Base-by-base conservation (phyloP, 2,797 vertebrate genomes). In the Graptemys geographica region DNA sequence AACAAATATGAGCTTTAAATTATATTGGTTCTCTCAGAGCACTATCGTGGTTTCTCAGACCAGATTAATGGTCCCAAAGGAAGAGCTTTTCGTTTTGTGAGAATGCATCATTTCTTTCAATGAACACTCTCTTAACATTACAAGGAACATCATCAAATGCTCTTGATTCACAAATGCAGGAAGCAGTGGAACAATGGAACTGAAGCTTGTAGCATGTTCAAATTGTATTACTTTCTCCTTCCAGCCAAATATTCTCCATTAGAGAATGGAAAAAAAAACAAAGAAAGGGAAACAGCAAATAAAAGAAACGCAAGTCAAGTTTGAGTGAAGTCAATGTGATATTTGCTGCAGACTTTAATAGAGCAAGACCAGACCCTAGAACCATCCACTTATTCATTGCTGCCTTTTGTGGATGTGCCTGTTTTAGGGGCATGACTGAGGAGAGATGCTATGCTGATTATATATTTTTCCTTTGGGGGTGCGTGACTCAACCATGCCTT, bases 1-100 rank as follows among this genome's bases (percentile, higher is more conserved):
- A 94, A 79, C 8, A 95, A 92, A 78, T 79, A 19, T 57, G 79
- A 12, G 87, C 74, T 88, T 93, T 86, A 87, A 89, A 57, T 89
- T 93, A 86, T 12, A 89, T 88, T 4, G 37, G 79, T 69, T 49
- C 55, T 49, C 88, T 18, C 79, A 55, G 3, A 62, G 5, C 33
- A 90, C 88, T 84, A 33, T 52, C 88, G 21, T 89, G 51, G 76
- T 84, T 96, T 96, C 53, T 86, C 21, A 44, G 55, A n/a, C 28
- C 83, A 90, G 55, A 93, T 52, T 79, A 81, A 78, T 56, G 27
- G 31, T 49, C 18, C 41, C 23, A 28, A n/a, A 13, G 41, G 15
- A 84, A 9, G 27, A 80, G 10, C 1, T 28, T 91, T 57, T 83
- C 9, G 59, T 92, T 86, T 78, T 44, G 62, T 8, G 18, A 41